Conservation (phyloP, 2,797 vertebrate genomes). For the Clarias platycephalus region DNA sequence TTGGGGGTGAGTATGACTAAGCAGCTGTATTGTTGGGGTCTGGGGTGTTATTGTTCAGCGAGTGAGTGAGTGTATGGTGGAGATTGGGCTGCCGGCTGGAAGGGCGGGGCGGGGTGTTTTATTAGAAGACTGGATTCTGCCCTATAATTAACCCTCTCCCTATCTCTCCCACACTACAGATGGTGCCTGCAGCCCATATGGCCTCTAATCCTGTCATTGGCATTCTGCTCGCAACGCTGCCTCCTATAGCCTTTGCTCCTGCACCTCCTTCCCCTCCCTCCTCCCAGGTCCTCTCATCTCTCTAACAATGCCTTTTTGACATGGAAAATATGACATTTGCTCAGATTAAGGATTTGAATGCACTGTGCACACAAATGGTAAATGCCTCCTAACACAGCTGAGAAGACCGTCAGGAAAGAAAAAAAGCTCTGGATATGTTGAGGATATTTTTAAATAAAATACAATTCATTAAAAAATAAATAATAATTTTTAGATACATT, state of each 20-base stretch:
- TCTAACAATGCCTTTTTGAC: constrained; percentile 62
- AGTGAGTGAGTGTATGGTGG: constrained; percentile 58
- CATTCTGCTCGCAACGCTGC: constrained; percentile 74
- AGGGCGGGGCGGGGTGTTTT: constrained; percentile 61
- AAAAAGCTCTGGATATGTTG: not conserved
- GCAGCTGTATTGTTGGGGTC: constrained; percentile 56
- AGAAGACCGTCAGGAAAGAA: not conserved
- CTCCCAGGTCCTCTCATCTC: constrained; percentile 47
- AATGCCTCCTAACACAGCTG: constrained; percentile 20
- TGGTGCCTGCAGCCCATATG: constrained; percentile 84
- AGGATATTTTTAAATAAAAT: not conserved
- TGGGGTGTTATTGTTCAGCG: constrained; percentile 51
- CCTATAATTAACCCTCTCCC: constrained; percentile 85
- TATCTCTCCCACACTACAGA: constrained; percentile 81
- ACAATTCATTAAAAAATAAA: not conserved
- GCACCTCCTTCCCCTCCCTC: constrained; percentile 50
- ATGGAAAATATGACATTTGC: constrained; percentile 61
- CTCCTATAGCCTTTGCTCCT: constrained; percentile 55
- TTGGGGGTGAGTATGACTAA: constrained; percentile 53
- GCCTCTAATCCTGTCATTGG: constrained; percentile 84
- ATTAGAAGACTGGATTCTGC: constrained; percentile 70
- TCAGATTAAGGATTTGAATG: constrained; percentile 50
- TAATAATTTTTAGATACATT: not conserved
- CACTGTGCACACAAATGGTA: constrained; percentile 26
- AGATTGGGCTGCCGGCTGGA: constrained; percentile 70